Evolutionary conservation across 2,888 invertebrate genomes (phyloP).

Genomic region (Amphipyra berbera): DNA sequence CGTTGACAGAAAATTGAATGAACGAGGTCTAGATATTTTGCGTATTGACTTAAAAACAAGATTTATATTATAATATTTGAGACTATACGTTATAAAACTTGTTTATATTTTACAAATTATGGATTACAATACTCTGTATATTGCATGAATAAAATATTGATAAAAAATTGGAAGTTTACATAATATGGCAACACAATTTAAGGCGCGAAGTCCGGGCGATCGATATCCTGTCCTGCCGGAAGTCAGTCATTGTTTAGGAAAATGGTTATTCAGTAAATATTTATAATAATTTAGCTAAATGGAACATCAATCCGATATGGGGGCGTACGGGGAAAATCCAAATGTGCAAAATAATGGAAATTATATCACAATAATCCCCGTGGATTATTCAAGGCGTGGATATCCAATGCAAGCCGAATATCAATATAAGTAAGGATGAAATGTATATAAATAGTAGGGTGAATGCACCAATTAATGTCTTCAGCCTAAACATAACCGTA

Average conservation of each 20-base stretch:
- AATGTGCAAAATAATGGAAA: slow-evolving; percentile 87
- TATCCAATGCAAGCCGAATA: slow-evolving; percentile 90
- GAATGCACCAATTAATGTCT: background rate
- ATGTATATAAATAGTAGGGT: slow-evolving; percentile 4
- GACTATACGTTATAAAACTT: too few species aligned
- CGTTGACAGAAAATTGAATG: slow-evolving; percentile 25
- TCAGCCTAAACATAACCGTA: background rate
- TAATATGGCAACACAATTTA: slow-evolving; percentile 63
- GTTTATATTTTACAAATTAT: too few species aligned
- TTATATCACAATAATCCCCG: slow-evolving; percentile 90
- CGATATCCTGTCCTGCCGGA: slow-evolving; percentile 72
- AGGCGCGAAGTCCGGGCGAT: slow-evolving; percentile 77
- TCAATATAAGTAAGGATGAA: slow-evolving; percentile 87
- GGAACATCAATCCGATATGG: slow-evolving; percentile 87
- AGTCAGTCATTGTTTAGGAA: slow-evolving; percentile 37
- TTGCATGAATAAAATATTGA: too few species aligned
- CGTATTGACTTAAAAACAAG: too few species aligned
- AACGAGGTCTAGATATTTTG: slow-evolving; percentile 10
- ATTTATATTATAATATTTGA: too few species aligned
- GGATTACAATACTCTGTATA: too few species aligned
- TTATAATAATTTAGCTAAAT: slow-evolving; percentile 64
- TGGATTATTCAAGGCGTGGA: slow-evolving; percentile 89
- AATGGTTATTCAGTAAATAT: slow-evolving; percentile 47
- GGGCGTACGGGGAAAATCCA: slow-evolving; percentile 85
- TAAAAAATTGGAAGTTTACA: too few species aligned